Conservation (phyloP, 2,113 vertebrate genomes). For the Charadrius vociferus region DNA sequence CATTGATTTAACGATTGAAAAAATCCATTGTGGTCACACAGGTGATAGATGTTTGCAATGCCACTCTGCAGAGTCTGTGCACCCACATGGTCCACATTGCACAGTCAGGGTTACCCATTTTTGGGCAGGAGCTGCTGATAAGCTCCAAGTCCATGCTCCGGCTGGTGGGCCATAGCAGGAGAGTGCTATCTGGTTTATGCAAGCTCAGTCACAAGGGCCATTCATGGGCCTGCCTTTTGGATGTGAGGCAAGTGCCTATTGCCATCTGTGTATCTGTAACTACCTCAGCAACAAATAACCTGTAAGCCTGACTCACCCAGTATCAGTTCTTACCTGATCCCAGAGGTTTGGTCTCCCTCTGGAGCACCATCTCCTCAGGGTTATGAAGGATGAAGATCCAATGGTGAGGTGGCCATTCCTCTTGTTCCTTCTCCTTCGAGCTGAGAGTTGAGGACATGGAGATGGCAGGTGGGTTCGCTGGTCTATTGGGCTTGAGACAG, state of each 20-base stretch:
- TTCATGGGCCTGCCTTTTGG: not conserved
- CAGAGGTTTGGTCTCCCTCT: not conserved
- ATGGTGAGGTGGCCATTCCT: accelerated
- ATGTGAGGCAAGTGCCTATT: not conserved
- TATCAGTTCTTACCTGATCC: not conserved
- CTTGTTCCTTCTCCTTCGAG: not conserved
- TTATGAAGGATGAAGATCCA: not conserved
- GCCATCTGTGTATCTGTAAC: not conserved
- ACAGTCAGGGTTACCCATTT: not conserved
- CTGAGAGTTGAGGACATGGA: not conserved
- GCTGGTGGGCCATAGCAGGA: not conserved
- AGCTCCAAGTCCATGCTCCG: not conserved
- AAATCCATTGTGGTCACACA: not conserved
- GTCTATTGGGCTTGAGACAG: accelerated
- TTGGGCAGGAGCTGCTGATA: not conserved
- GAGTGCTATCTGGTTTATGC: not conserved
- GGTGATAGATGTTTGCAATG: not conserved
- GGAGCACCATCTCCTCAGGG: not conserved
- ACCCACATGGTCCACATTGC: not conserved
- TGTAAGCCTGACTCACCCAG: not conserved
- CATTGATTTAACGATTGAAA: not conserved
- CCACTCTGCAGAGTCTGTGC: not conserved
- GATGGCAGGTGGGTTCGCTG: not conserved
- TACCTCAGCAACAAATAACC: not conserved
- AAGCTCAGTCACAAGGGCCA: not conserved